Base-by-base conservation (phyloP, 2,797 vertebrate species). In the Semaprochilodus insignis region DNA sequence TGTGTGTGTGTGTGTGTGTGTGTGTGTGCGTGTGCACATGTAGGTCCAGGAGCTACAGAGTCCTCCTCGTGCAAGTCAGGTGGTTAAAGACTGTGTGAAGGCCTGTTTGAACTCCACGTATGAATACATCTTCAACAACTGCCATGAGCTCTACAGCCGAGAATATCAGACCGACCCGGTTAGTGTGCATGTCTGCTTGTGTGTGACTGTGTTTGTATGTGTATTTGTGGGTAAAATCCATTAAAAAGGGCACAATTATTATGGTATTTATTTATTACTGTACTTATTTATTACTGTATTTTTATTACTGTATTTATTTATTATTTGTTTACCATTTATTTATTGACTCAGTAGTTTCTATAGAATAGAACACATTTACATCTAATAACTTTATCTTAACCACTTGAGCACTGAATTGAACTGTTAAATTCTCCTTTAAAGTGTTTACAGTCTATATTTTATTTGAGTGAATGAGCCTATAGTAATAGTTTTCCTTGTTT, bases 61-160 rank as follows among this genome's bases (percentile, higher is more conserved):
- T 82, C 98, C 98, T 62, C 97, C 97, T 21, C 95, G 98, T 85
- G 97, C 97, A 23, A 98, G 97, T 87, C 97, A 98, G 87, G 98
- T 99, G 79, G 97, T 99, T 81, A 97, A 96, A 90, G 97, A 99
- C 87, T 99, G 98, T 59, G 98, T 99, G 36, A 99, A 98, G 91
- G 97, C 98, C 77, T 99, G 97, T 85, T 96, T 98, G 85, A 99
- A 99, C 91, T 98, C 97, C 78, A 98, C 97, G 59, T 99, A 99
- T 0, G 98, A 99, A 80, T 99, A 99, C 91, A 99, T 99, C 91
- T 99, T 99, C 94, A 99, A 98, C 92, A 99, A 99, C 87, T 99
- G 97, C 87, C 97, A 99, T 0, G 97, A 99, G 80, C 93, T 99
- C 55, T 99, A 99, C 91, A 97, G 96, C 90, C 94, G 91, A 57